phyloP scores from a whole-genome alignment of 2,113 vertebrate species.

The Natator depressus region DNA sequence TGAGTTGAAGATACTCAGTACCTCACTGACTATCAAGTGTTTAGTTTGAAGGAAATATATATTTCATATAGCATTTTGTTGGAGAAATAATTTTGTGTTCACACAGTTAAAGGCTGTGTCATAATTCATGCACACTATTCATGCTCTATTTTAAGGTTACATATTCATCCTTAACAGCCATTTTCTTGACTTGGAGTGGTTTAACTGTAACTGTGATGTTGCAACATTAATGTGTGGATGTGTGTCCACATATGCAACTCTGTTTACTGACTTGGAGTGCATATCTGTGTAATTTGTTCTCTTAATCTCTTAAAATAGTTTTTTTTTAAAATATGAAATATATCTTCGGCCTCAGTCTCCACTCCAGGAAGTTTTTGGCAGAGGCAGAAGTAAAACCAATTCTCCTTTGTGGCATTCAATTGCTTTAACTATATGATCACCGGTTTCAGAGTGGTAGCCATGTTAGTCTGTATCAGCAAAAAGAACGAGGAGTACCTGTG shows the following conservation, averaged over 20 bases:
- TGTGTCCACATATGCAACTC: not conserved
- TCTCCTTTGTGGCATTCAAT: not conserved
- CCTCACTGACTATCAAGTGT: not conserved
- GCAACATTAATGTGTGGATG: rapidly evolving
- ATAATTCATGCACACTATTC: not conserved
- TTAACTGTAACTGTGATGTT: not conserved
- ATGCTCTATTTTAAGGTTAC: not conserved
- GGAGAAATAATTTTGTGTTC: not conserved
- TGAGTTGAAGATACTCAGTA: not conserved
- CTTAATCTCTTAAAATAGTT: not conserved
- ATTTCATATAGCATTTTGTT: not conserved
- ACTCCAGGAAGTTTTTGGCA: not conserved
- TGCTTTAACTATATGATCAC: not conserved
- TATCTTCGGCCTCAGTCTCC: not conserved
- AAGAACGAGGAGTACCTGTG: no score
- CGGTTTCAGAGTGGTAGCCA: no score
- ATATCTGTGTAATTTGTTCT: not conserved
- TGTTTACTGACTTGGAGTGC: not conserved
- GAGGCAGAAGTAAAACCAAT: not conserved
- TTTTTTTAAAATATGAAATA: not conserved
- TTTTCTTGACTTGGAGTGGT: not conserved
- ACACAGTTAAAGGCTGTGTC: not conserved
- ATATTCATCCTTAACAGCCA: not conserved
- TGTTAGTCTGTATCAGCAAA: no score
- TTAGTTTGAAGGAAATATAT: not conserved